These are phyloP conservation scores for Drosophila mojavensis DNA, from an alignment of 1,140 invertebrate genomes.

Conservation along the genomic window DNA sequence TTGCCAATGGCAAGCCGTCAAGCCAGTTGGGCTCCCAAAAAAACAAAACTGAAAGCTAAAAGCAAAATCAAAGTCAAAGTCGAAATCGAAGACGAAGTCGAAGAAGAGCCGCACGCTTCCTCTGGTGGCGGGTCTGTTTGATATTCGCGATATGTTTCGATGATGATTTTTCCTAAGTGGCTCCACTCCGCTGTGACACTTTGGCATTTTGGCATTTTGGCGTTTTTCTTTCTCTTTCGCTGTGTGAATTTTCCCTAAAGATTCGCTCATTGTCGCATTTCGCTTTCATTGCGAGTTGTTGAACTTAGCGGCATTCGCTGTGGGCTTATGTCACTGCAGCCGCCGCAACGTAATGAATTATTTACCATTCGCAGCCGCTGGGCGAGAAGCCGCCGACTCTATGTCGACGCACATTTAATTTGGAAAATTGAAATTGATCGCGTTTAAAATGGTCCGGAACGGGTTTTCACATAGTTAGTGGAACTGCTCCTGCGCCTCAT, in stretches of 20 bases:
- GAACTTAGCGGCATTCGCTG: constrained; percentile 59
- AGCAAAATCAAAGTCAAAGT: too few species aligned
- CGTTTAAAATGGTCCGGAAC: constrained; percentile 71
- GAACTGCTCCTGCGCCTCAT: neutral
- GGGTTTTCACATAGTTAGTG: constrained; percentile 68
- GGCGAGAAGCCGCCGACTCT: constrained; percentile 10
- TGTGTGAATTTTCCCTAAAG: constrained; percentile 63
- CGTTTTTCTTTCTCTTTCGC: constrained; percentile 59
- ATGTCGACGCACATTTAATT: constrained; percentile 57
- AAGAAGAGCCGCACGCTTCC: constrained; percentile 6
- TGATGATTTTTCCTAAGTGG: constrained; percentile 70
- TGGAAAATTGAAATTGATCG: constrained; percentile 76
- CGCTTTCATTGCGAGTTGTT: constrained; percentile 58
- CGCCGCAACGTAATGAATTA: constrained; percentile 70
- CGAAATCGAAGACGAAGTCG: too few species aligned
- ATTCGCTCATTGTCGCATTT: constrained; percentile 13
- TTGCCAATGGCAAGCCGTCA: constrained; percentile 47
- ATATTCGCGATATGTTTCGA: constrained; percentile 63
- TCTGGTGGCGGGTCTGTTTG: constrained; percentile 59
- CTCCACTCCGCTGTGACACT: constrained; percentile 50
- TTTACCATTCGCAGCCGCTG: constrained; percentile 50
- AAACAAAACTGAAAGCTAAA: too few species aligned
- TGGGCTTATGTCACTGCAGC: constrained; percentile 73
- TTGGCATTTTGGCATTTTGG: constrained; percentile 36
- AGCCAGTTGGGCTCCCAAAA: constrained; percentile 48